phyloP scores from a whole-genome alignment of 2,113 vertebrate species.

The Cinclus cinclus region DNA sequence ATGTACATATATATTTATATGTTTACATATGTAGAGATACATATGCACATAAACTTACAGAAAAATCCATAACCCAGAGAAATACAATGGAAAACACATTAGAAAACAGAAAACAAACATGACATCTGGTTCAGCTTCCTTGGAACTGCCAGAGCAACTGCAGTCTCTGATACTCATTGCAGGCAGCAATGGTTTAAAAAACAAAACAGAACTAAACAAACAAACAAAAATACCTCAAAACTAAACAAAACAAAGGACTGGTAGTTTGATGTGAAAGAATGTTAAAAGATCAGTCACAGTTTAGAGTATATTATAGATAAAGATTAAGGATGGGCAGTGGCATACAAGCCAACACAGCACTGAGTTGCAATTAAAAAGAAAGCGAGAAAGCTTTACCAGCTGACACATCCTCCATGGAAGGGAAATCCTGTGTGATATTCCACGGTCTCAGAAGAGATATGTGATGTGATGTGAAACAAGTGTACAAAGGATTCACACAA shows the following conservation, averaged over 20 bases:
- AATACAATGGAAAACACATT: not conserved
- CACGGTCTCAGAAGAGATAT: not conserved
- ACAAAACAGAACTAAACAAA: not conserved
- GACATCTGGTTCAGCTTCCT: not conserved
- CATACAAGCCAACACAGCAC: not conserved
- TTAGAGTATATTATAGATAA: not conserved
- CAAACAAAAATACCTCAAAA: not conserved
- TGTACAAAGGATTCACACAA: not conserved
- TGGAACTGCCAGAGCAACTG: not conserved
- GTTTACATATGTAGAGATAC: not conserved
- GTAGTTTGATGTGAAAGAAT: not conserved
- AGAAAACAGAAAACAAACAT: not conserved
- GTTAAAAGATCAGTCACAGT: not conserved
- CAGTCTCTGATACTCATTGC: not conserved
- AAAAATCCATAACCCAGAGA: not conserved
- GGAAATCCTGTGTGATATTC: not conserved
- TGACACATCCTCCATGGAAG: not conserved
- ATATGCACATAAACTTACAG: not conserved
- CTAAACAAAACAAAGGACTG: not conserved
- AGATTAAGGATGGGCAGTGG: not conserved
- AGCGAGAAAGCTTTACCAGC: not conserved
- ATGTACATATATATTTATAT: fast-evolving
- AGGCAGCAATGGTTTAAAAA: not conserved
- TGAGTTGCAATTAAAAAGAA: not conserved
- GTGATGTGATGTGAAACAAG: not conserved